A percentile compares a stretch with the other conserved stretches of the same genome.
Conservation (phyloP, 2,888 invertebrate species). For the Philhelius pedissequus region DNA sequence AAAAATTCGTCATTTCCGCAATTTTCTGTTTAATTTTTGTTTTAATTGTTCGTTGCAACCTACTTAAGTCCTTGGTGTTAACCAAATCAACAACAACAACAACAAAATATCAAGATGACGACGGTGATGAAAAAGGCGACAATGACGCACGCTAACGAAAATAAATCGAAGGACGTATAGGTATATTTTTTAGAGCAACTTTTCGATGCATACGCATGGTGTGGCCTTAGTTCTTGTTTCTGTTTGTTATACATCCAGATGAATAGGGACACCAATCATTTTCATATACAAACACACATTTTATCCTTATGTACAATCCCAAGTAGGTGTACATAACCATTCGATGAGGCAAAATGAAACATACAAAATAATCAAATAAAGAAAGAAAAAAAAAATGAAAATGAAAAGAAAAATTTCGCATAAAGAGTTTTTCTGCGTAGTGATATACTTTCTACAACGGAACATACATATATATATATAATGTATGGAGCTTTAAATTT, state of each 20-base stretch:
- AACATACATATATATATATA: neutral
- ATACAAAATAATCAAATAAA: conserved; percentile 24
- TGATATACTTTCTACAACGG: neutral
- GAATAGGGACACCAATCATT: conserved; percentile 66
- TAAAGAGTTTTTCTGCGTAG: conserved; percentile 61
- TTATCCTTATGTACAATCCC: conserved; percentile 56
- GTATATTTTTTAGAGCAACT: conserved; percentile 49
- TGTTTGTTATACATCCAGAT: conserved; percentile 58
- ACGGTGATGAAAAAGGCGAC: neutral
- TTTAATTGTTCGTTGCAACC: conserved; percentile 26
- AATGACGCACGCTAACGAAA: conserved; percentile 21
- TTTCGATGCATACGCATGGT: conserved; percentile 65
- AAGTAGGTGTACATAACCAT: conserved; percentile 47
- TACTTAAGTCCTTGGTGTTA: conserved; percentile 54
- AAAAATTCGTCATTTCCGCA: neutral
- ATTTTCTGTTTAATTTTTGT: neutral
- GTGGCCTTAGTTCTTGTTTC: conserved; percentile 59
- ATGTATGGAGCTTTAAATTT: too few relatives aligned
- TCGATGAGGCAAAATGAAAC: conserved; percentile 53
- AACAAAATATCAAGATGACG: neutral
- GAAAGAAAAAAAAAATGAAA: conserved; percentile 40
- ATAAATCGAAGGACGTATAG: conserved; percentile 65
- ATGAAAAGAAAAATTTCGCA: conserved; percentile 65
- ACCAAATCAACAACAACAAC: conserved; percentile 38
- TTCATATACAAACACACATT: conserved; percentile 59